phyloP scores from a whole-genome alignment of 2,888 invertebrate species.

The Panopea generosa region DNA sequence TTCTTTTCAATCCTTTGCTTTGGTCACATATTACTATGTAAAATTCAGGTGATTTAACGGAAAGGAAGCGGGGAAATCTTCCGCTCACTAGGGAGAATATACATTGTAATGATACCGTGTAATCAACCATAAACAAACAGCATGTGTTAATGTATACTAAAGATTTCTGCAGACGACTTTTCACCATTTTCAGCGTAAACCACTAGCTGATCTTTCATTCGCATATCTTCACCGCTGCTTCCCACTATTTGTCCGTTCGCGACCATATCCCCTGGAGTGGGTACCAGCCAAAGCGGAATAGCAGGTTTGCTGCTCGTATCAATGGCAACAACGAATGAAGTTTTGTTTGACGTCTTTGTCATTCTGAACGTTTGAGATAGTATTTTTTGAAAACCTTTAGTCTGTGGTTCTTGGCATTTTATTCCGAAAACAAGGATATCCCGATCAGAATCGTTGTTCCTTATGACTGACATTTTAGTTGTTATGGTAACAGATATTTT shows the following conservation, averaged over 20 bases:
- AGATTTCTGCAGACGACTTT: conserved; percentile 2
- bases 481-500: background rate
- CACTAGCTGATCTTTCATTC: conserved; percentile 15
- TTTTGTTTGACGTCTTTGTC: background rate
- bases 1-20: too few species aligned
- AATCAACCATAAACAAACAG: too few species aligned
- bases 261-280: conserved; percentile 1
- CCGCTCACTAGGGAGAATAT: too few species aligned
- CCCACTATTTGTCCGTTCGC: conserved; percentile 16
- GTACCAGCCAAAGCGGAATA: conserved; percentile 2
- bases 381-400: background rate
- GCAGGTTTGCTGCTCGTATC: background rate
- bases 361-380: background rate
- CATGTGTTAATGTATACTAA: conserved; percentile 19
- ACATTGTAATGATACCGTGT: too few species aligned
- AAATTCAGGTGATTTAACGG: too few species aligned
- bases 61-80: too few species aligned
- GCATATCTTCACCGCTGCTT: conserved; percentile 4
- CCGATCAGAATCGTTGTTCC: background rate
- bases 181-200: conserved; percentile 11
- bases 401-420: background rate
- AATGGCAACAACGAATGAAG: conserved; percentile 4
- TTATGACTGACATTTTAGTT: background rate
- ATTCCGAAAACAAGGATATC: background rate
- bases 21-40: too few species aligned